Base-by-base conservation (phyloP, 64 coral and sea anemone species). In the Pocillopora verrucosa region DNA sequence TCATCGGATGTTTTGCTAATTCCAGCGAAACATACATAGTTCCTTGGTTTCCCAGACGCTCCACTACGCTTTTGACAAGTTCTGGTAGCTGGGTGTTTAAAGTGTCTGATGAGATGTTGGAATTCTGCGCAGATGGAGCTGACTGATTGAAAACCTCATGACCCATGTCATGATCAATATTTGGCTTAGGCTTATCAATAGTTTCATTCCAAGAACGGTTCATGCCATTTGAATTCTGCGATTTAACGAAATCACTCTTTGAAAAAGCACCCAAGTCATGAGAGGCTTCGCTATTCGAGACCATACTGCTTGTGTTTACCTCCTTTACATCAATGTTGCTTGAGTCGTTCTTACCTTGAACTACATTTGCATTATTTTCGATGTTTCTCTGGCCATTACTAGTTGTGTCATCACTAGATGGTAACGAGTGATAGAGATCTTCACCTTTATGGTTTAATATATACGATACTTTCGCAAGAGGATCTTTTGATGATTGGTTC, bases 401-500 rank as follows among this genome's bases (percentile, higher is more conserved):
- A 38, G 22, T 57, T 57, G 19, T 38, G 41, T 51, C 41, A 51
- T 51, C 1, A 51, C 3, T 51, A 51, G 35, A 25, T 26, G 13
- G 22, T 1, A 45, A 15, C 22, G 5, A 9, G 24, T 51, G 11
- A 58, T 85, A 41, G 63, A 13, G 17, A 56, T 41, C 56, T 14
- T 20, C 38, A 7, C 67, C 10, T 57, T 34, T 16, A 56, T 57
- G 82, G 36, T 72, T 85, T 68, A 85, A 65, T 65, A 68, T 11
- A 45, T 85, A 85, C 26, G 82, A 72, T 24, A 72, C 82, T 72
- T 85, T 72, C n/a, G 65, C 41, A 20, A 85, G 35, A 56, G 82
- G 82, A 16, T 85, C 82, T 36, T 30, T 85, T 14, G 70, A 26
- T 58, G 70, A 7, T 57, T 26, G 38, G 19, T 72, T 1, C 68